Evolutionary conservation across 2,888 invertebrate species (phyloP).

Genomic region (Malachius bipustulatus): DNA sequence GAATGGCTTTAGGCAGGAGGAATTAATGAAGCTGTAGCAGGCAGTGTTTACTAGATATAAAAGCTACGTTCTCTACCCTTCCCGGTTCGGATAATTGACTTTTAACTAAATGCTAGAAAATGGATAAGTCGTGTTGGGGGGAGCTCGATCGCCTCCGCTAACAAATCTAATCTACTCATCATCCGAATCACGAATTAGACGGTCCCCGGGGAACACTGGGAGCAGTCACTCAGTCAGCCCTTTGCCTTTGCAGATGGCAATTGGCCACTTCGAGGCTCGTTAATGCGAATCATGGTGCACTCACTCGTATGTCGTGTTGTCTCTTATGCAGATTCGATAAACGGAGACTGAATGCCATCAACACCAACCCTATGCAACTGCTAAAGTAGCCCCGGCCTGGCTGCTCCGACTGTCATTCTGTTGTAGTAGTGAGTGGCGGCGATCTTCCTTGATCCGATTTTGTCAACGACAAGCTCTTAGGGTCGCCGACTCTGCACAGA

Average conservation of each 20-base stretch:
- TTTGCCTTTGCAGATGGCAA: slow-evolving; percentile 33
- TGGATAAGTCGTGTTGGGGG: slow-evolving; percentile 37
- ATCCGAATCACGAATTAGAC: slow-evolving; percentile 36
- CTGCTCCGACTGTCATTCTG: no score
- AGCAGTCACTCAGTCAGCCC: slow-evolving; percentile 21
- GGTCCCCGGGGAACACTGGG: slow-evolving; percentile 27
- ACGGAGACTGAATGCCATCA: no score
- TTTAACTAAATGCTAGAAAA: slow-evolving; percentile 40
- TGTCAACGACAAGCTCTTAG: slow-evolving; percentile 22
- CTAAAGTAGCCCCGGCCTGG: no score
- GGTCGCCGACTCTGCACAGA: slow-evolving; percentile 24
- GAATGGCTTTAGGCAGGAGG: slow-evolving; percentile 1
- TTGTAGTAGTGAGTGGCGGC: no score
- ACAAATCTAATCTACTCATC: slow-evolving; percentile 37
- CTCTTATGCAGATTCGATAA: slow-evolving; percentile 27
- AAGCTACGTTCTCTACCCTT: slow-evolving; percentile 15
- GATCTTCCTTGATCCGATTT: slow-evolving; percentile 32
- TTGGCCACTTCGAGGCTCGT: slow-evolving; percentile 35
- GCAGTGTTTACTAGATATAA: slow-evolving; percentile 1
- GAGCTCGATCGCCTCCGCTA: slow-evolving; percentile 24
- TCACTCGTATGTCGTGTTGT: no score
- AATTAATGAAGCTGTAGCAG: slow-evolving; percentile 2
- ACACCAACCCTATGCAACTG: slow-evolving; percentile 21
- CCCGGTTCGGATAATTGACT: slow-evolving; percentile 35
- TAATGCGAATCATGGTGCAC: no score